Conservation (phyloP, 2,113 vertebrate genomes). For the Merops nubicus region DNA sequence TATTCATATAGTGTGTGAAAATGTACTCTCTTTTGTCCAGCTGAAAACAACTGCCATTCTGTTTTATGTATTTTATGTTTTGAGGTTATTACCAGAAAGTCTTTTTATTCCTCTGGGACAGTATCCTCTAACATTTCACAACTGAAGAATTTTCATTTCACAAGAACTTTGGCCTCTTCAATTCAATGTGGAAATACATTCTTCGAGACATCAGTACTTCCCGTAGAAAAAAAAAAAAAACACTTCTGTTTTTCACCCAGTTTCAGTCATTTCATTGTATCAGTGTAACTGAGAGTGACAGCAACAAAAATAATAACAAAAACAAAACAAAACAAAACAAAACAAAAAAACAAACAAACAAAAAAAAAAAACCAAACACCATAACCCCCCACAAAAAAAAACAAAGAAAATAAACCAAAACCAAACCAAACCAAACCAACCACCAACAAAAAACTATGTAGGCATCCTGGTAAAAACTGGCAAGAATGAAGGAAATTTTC, state of each 20-base stretch:
- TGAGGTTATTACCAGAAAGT: conserved; percentile 20
- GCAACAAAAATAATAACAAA: not conserved
- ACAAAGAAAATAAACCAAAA: no score
- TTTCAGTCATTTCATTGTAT: conserved; percentile 13
- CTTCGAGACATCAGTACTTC: conserved; percentile 1
- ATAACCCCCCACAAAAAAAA: no score
- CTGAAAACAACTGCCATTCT: conserved; percentile 1
- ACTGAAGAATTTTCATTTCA: conserved; percentile 17
- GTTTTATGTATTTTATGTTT: conserved; percentile 40
- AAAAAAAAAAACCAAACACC: no score
- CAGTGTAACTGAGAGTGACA: not conserved
- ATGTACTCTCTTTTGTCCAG: not conserved
- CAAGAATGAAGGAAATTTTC: not conserved
- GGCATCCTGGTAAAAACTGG: not conserved
- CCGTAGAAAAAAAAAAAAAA: not conserved
- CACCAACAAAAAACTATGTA: not conserved
- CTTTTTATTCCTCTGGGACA: not conserved
- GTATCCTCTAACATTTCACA: conserved; percentile 30
- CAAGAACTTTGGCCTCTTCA: conserved; percentile 36
- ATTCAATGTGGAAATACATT: not conserved
- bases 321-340: no score
- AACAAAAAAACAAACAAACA: no score
- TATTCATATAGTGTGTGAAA: not conserved
- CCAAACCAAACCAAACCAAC: no score
- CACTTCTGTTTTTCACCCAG: not conserved